Evolutionary conservation across 1,140 invertebrate genomes (phyloP).

Genomic region (Metaphire vulgaris): DNA sequence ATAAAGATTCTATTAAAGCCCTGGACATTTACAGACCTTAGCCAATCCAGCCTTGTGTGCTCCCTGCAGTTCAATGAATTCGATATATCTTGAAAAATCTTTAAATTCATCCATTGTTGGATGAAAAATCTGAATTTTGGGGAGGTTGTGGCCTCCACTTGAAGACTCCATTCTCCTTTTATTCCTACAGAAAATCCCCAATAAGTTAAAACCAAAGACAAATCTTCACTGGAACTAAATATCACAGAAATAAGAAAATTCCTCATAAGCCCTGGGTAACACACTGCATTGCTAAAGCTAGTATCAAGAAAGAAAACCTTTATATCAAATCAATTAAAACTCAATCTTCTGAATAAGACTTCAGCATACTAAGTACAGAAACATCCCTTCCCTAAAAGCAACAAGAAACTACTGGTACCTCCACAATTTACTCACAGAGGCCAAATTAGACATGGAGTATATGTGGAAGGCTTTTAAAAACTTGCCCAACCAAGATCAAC

Average conservation of each 20-base stretch:
- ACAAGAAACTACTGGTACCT: too few species aligned
- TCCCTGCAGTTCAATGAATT: constrained; percentile 83
- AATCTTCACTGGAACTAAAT: too few species aligned
- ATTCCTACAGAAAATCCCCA: not conserved
- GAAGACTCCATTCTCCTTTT: constrained; percentile 33
- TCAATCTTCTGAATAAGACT: too few species aligned
- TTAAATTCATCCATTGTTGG: constrained; percentile 93
- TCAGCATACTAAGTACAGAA: too few species aligned
- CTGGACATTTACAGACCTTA: constrained; percentile 63
- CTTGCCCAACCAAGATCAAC: too few species aligned
- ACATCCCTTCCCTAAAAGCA: too few species aligned
- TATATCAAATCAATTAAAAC: too few species aligned
- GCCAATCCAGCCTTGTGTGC: constrained; percentile 88
- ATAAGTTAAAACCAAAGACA: not conserved
- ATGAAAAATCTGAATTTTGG: constrained; percentile 80
- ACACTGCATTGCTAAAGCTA: not conserved
- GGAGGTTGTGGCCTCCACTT: constrained; percentile 43
- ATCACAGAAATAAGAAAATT: not conserved
- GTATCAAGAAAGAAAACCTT: too few species aligned
- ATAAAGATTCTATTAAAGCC: not conserved
- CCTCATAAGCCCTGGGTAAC: not conserved
- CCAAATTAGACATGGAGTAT: too few species aligned
- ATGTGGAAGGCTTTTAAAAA: too few species aligned
- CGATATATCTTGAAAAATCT: constrained; percentile 81
- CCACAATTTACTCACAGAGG: too few species aligned